A percentile compares a stretch with the other conserved stretches of the same genome.
These are phyloP conservation scores for Popillia japonica DNA, from an alignment of 1,140 invertebrate genomes.

Conservation along the genomic window DNA sequence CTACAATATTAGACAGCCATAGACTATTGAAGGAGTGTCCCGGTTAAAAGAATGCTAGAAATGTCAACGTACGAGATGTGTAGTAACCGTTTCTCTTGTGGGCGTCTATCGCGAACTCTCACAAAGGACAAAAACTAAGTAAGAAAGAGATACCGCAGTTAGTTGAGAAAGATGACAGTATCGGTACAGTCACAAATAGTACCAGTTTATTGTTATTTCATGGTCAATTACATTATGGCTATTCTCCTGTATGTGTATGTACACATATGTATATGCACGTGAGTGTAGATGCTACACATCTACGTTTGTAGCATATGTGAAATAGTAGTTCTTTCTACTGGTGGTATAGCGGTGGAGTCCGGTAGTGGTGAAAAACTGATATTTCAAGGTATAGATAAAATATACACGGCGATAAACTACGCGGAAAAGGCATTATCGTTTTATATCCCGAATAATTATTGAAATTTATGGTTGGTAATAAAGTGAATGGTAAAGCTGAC, in stretches of 20 bases:
- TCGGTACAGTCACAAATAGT: not conserved
- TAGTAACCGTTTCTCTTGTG: not conserved
- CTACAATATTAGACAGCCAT: not conserved
- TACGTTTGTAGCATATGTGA: not conserved
- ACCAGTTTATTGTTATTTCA: conserved; percentile 11
- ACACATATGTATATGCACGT: not conserved
- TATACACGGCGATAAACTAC: conserved; percentile 1
- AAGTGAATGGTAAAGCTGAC: not conserved
- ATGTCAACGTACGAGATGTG: conserved; percentile 5
- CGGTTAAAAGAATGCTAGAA: conserved; percentile 3
- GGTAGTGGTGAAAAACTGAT: conserved; percentile 13
- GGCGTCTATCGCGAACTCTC: not conserved
- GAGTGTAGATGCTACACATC: not conserved
- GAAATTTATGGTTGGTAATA: not conserved
- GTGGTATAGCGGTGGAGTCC: not conserved
- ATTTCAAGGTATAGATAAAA: not conserved
- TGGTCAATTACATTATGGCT: conserved; percentile 4
- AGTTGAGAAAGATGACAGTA: not conserved
- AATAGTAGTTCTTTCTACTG: not conserved
- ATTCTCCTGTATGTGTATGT: not conserved
- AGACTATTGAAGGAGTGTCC: not conserved
- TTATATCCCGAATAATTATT: not conserved
- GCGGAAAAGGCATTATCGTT: conserved; percentile 17
- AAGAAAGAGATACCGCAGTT: not conserved
- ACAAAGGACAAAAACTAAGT: conserved; percentile 8